Conservation (phyloP, 2,113 vertebrate species). For the Centropus bengalensis region DNA sequence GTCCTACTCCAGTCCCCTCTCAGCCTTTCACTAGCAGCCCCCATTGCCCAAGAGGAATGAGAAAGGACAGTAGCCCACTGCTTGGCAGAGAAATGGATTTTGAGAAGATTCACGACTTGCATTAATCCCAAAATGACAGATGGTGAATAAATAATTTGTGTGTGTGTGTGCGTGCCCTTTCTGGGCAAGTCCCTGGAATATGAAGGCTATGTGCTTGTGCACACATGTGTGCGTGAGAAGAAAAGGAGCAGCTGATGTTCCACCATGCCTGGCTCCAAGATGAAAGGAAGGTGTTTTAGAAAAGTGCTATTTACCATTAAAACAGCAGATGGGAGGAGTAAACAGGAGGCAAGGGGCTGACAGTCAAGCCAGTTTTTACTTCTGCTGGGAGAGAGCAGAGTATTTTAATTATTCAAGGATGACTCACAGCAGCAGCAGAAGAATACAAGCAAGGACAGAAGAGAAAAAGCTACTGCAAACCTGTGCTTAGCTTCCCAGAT, state of each 20-base stretch:
- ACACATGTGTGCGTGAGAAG: too few species aligned
- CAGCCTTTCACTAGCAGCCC: too few species aligned
- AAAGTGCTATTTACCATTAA: background rate
- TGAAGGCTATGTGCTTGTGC: background rate
- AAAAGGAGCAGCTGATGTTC: background rate
- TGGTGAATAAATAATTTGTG: background rate
- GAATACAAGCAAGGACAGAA: background rate
- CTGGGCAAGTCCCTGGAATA: background rate
- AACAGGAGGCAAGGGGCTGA: background rate
- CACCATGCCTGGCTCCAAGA: background rate
- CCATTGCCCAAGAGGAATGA: fast-evolving
- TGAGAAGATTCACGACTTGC: background rate
- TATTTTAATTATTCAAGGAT: background rate
- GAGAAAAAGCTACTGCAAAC: background rate
- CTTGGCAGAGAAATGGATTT: background rate
- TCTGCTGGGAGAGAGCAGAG: background rate
- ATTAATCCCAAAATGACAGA: background rate
- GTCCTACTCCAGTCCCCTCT: background rate
- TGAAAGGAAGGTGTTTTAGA: background rate
- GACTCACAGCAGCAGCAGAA: background rate
- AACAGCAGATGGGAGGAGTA: background rate
- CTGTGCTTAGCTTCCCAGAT: background rate
- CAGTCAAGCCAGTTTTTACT: background rate
- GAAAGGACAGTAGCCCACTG: too few species aligned
- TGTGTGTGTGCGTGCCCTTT: fast-evolving